Evolutionary conservation across 1,140 invertebrate genomes (phyloP), one percentile per base, ranked within the genome.

Genomic region (Eriosoma lanigerum): DNA sequence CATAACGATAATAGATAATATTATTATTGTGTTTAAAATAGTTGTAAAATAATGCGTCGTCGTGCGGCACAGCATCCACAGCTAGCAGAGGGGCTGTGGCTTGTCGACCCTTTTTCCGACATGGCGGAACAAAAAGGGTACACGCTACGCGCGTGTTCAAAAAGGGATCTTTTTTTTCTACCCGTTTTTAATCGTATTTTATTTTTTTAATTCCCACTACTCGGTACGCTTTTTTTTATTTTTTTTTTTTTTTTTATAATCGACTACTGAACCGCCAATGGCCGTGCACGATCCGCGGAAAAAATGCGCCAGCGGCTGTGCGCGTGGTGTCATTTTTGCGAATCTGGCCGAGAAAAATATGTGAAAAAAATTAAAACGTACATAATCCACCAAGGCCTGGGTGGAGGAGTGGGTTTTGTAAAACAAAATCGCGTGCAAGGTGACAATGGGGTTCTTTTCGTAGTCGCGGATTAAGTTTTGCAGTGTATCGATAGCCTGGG

Each of bases 251-350:
- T 13, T 29, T 9, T 24, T 21, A 29, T 26, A 21, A 26, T 60
- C 56, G 38, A 26, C 29, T 29, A 9, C 38, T 56, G 8, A 10
- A 29, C n/a, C 75, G 75, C 75, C 75, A 78, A 78, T 78, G 38
- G 54, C 75, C 24, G 54, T 19, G 38, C 75, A 29, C 52, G 52
- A 13, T 48, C n/a, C 24, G 19, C 13, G 75, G 38, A 46, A 78
- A 78, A 78, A 78, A 78, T 78, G 75, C 75, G 75, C 75, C 75
- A 8, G 52, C 21, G 58, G 75, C 75, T 62, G 26, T 78, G 75
- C 75, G 75, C 75, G 44, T 19, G 21, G 75, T 78, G 54, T 29
- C 38, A 60, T 62, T 44, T 60, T 78, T 78, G 44, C 64, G 64
- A 68, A 12, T 38, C n/a, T 1, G 5, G 64, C 12, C 64, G 64